Base-by-base conservation (phyloP, 2,797 vertebrate genomes). In the Nannoperca obscura region DNA sequence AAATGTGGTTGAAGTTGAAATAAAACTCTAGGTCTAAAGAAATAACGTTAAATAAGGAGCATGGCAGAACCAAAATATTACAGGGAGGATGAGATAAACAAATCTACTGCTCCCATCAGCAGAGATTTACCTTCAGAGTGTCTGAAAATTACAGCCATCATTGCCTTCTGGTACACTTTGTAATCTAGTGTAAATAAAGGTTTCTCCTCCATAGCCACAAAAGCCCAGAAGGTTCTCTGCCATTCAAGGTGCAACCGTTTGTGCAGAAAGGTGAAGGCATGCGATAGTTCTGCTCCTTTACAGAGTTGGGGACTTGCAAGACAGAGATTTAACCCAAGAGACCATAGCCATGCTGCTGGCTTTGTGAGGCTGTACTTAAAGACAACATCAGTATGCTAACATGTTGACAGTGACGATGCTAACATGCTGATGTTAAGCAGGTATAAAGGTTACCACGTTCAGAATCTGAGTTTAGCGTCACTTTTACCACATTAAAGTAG, bases 1-100 rank as follows among this genome's bases (percentile, higher is more conserved):
- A 40, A 74, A 57, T 19, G 24, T 8, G 24, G 20, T 73, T 74
- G 7, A 69, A 55, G 50, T 50, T 40, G 1, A 46, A 73, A 54
- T 14, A 44, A 79, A 80, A 62, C 54, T 58, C 7, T 2, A 2
- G 0, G 20, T 27, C 24, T 10, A 7, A 32, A 22, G 57, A 63
- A 65, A 49, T 49, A 8, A 6, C 46, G 17, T 68, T 47, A 61
- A 60, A 59, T 78, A 78, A 69, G 0, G 9, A 79, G 12, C 42
- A 60, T 19, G 6, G 1, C 15, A 32, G 12, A 70, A 22, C n/a
- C 70, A 36, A 19, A 76, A 52, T 20, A 75, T 69, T 40, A 50
- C 30, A 54, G 17, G 4, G 70, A 59, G 59, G 7, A 67, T 19
- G 9, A 57, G 47, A 62, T 61, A 54, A 74, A n/a, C n/a, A n/a